Conservation (phyloP, 2,113 vertebrate species). For the Ifrita kowaldi region DNA sequence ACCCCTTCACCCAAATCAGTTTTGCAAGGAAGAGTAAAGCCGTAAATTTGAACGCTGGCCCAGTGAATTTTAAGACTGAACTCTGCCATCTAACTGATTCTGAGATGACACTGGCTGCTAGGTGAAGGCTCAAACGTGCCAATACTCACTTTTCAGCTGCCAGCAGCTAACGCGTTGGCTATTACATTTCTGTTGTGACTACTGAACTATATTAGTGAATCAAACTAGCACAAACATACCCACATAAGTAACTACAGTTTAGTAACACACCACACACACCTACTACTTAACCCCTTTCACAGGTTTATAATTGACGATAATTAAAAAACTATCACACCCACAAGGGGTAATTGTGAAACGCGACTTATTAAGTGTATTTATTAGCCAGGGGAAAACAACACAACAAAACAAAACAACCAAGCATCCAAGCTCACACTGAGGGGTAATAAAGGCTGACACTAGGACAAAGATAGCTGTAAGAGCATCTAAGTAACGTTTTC, state of each 20-base stretch:
- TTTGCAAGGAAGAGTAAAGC: not conserved
- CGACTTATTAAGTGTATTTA: fast-evolving
- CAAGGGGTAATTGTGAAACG: not conserved
- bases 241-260: not conserved
- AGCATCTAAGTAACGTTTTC: not conserved
- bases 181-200: not conserved
- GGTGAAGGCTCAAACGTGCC: not conserved
- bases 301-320: not conserved
- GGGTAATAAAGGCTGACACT: not conserved
- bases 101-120: too few species aligned
- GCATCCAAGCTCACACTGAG: not conserved
- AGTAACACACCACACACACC: not conserved
- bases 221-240: not conserved
- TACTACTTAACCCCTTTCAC: not conserved
- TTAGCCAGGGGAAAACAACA: not conserved
- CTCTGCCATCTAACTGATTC: not conserved
- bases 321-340: not conserved
- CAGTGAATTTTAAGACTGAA: not conserved
- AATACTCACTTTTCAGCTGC: not conserved
- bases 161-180: not conserved
- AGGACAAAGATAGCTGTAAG: fast-evolving
- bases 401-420: not conserved
- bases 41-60: fast-evolving
- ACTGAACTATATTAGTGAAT: not conserved
- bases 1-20: not conserved